Base-by-base conservation (phyloP, 1,140 invertebrate species). In the Pogonus chalceus region DNA sequence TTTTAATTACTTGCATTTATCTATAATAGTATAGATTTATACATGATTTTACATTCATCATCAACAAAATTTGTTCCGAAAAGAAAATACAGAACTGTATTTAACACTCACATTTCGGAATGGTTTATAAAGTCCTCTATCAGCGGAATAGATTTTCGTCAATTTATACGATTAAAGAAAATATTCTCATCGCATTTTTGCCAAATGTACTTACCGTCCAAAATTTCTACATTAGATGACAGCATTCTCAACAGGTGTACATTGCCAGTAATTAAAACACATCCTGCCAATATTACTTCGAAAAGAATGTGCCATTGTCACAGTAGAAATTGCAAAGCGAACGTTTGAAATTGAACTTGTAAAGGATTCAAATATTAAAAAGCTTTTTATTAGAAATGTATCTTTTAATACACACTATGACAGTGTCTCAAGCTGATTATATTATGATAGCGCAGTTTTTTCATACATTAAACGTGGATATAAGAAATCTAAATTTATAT, bases 351-450 rank as follows among this genome's bases (percentile, higher is more conserved):
- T 10, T 50, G 48, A 21, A 3, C 18, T 16, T n/a, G n/a, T n/a
- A n/a, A 18, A 43, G 3, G 18, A 7, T 10, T 10, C 18, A 43
- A 43, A 43, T 16, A 43, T 18, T 31, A 7, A 7, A 31, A 4
- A 14, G 26, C 26, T n/a, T n/a, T n/a, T n/a, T n/a, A 18, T 12
- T 12, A 48, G 56, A 39, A 43, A 57, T 62, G 60, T 64, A 61
- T 54, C 53, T 69, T 48, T 49, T 69, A 52, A 61, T 69, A 52
- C 68, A 69, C 56, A 69, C 68, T 35, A 65, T 69, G 61, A 68
- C 66, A 9, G 62, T 69, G 35, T 66, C 65, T 20, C 62, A 68
- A 52, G 48, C 46, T 55, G 66, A 65, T 54, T 67, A 58, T 55
- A 59, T 67, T 20, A 55, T 69, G 4, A 57, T 64, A 52, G 65